Conservation (phyloP, 2,888 invertebrate genomes). For the Euphydryas editha region DNA sequence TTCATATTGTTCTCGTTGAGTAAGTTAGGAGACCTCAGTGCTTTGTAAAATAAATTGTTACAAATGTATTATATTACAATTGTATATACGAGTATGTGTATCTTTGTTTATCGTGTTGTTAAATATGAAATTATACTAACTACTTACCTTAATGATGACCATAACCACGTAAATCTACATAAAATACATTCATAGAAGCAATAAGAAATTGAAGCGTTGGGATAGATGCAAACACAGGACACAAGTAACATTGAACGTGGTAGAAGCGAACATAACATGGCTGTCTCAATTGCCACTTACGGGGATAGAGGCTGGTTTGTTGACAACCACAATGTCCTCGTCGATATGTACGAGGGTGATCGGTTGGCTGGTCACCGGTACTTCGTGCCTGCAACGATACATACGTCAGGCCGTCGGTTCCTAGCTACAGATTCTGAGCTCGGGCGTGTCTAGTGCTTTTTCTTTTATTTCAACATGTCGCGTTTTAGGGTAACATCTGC, state of each 20-base stretch:
- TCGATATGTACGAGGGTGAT: slow-evolving; percentile 99
- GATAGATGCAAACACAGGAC: slow-evolving; percentile 41
- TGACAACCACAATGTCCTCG: slow-evolving; percentile 99
- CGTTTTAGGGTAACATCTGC: slow-evolving; percentile 18
- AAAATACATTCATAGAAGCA: slow-evolving; percentile 32
- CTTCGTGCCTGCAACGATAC: slow-evolving; percentile 96
- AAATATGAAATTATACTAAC: slow-evolving; percentile 8
- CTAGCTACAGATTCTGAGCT: slow-evolving; percentile 20
- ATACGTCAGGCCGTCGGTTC: slow-evolving; percentile 70
- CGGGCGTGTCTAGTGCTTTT: slow-evolving; percentile 15
- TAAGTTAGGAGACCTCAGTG: background rate
- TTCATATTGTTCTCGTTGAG: slow-evolving; percentile 14
- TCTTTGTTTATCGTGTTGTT: background rate
- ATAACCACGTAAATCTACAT: slow-evolving; percentile 1
- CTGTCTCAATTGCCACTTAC: slow-evolving; percentile 96
- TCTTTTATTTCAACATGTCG: slow-evolving; percentile 6
- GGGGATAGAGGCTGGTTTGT: slow-evolving; percentile 99
- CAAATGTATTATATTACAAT: slow-evolving; percentile 7
- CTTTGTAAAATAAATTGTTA: slow-evolving; percentile 6
- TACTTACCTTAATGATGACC: slow-evolving; percentile 34
- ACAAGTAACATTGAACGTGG: slow-evolving; percentile 77
- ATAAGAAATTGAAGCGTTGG: slow-evolving; percentile 13
- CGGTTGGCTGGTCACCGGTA: slow-evolving; percentile 98
- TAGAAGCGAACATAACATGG: slow-evolving; percentile 90
- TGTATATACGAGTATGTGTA: too few species aligned